Evolutionary conservation across 2,888 invertebrate species (phyloP), one percentile per base, ranked within the genome.

Genomic region (Operophtera brumata): DNA sequence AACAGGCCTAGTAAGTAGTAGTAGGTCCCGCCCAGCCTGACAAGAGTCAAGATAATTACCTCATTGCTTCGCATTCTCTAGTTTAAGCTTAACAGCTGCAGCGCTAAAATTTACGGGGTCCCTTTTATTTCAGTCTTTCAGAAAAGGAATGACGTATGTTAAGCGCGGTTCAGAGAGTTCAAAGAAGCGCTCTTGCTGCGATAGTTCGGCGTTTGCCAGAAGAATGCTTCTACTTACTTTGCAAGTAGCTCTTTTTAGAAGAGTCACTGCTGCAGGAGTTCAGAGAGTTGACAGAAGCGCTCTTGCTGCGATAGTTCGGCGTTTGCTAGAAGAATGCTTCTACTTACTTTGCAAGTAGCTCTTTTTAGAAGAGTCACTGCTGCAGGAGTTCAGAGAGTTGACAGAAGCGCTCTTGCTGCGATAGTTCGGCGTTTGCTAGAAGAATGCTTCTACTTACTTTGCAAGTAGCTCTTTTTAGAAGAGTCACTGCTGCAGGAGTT

Each of bases 151-250:
- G n/a, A n/a, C n/a, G n/a, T n/a, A n/a, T n/a, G n/a, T n/a, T n/a
- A n/a, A n/a, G n/a, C n/a, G n/a, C n/a, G n/a, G n/a, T 82, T 86
- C 5, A 86, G 67, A 0, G 88, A 89, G 0, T 80, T 75, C 1
- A 77, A 67, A 0, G 88, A 88, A 2, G 76, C 79, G 62, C 78
- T 79, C 65, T 88, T 89, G 64, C 66, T 77, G 44, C 72, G 82
- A 59, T 83, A 88, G 46, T 74, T 77, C 0, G 89, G 88, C 6
- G 68, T 78, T 1, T 61, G 64, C 32, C 71, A 75, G 57, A 73
- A 76, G 39, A 80, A 73, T 4, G 20, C 4, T 20, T 20, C 20
- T 20, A 2, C 20, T 20, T 34, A 34, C 75, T 65, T 46, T 56
- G 68, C 12, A 55, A 62, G 28, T 61, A 66, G 47, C 61, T 71